These are phyloP conservation scores for Nymphalis c-album DNA, from an alignment of 2,888 invertebrate genomes.

Conservation along the genomic window DNA sequence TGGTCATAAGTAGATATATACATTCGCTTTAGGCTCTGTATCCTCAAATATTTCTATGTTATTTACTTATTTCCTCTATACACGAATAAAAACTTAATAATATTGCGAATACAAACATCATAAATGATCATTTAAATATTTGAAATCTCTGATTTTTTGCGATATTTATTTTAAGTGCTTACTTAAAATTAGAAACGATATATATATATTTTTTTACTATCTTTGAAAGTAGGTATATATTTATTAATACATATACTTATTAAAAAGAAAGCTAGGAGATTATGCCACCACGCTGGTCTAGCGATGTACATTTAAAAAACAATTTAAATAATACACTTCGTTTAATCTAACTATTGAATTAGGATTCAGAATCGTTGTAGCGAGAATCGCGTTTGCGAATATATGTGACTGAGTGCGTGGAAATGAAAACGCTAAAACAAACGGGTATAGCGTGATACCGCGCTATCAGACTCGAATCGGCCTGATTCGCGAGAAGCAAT, in stretches of 20 bases:
- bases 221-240: no score
- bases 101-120: neutral
- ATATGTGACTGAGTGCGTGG: constrained; percentile 10
- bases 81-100: neutral
- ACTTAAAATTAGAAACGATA: no score
- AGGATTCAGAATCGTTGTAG: no score
- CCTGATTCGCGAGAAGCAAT: constrained; percentile 19
- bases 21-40: constrained; percentile 19
- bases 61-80: neutral
- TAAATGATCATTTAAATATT: neutral
- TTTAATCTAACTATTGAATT: no score
- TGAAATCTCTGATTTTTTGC: no score
- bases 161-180: no score
- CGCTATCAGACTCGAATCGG: constrained; percentile 26
- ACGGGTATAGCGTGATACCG: constrained; percentile 31
- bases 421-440: constrained; percentile 35
- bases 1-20: constrained; percentile 47
- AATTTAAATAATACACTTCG: no score
- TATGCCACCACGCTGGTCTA: no score
- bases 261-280: no score
- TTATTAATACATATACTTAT: no score
- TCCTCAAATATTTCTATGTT: constrained; percentile 21
- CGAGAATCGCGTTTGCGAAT: neutral
- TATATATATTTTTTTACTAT: no score
- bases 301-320: no score